Evolutionary conservation across 1,140 invertebrate species (phyloP).

Genomic region (Potamilus streckersoni): DNA sequence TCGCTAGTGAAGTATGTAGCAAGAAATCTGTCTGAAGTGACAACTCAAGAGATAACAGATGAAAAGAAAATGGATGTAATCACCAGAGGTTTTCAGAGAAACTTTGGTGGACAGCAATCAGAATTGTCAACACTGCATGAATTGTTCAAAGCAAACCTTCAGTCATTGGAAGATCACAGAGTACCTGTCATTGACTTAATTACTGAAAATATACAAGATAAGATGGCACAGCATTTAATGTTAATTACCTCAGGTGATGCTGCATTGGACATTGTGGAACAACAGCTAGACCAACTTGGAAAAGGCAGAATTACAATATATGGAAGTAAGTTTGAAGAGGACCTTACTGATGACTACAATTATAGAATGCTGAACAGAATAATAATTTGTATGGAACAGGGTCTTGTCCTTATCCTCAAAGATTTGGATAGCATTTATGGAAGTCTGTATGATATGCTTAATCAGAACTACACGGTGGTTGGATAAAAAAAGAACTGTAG

Average conservation of each 20-base stretch:
- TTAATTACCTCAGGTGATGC: constrained; percentile 43
- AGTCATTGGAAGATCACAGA: neutral
- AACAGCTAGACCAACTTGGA: constrained; percentile 18
- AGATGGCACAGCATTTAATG: constrained; percentile 41
- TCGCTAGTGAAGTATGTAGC: constrained; percentile 53
- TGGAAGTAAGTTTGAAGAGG: constrained; percentile 55
- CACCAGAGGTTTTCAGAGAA: constrained; percentile 40
- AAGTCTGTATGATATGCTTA: constrained; percentile 57
- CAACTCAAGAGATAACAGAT: neutral
- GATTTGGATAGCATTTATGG: constrained; percentile 56
- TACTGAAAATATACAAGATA: constrained; percentile 37
- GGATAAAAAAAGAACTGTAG: constrained; percentile 51
- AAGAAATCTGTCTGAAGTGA: neutral
- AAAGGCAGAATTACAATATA: constrained; percentile 38
- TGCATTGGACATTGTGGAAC: constrained; percentile 37
- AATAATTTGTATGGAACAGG: constrained; percentile 58
- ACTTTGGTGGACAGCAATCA: constrained; percentile 48
- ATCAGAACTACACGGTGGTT: constrained; percentile 55
- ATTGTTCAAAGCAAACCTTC: constrained; percentile 19
- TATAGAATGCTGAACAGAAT: constrained; percentile 53
- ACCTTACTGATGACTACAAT: constrained; percentile 48
- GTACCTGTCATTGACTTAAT: constrained; percentile 30
- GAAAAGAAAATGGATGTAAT: neutral
- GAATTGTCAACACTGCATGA: constrained; percentile 25
- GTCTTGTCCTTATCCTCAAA: constrained; percentile 47